These are phyloP conservation scores for Machaerirhynchus nigripectus DNA, from an alignment of 2,113 vertebrate species.

Conservation along the genomic window DNA sequence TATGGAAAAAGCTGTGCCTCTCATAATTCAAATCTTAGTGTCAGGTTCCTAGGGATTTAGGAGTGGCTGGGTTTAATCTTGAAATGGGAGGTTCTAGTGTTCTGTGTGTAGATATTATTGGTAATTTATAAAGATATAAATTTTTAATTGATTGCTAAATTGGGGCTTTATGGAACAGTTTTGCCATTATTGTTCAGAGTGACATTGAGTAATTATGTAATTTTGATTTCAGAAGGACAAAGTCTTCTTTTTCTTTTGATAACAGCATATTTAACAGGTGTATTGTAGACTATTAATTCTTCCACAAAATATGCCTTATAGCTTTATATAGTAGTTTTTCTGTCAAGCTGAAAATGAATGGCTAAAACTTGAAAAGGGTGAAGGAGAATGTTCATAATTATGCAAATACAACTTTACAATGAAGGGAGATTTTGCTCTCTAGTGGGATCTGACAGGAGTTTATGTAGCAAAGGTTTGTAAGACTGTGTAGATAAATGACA, in stretches of 20 bases:
- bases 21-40: not conserved
- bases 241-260: not conserved
- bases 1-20: not conserved
- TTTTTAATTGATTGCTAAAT: not conserved
- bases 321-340: not conserved
- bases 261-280: not conserved
- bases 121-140: not conserved
- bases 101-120: not conserved
- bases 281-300: slow-evolving; percentile 1
- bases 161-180: not conserved
- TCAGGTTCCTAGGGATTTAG: not conserved
- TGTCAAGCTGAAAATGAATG: not conserved
- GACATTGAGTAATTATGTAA: not conserved
- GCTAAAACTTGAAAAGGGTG: not conserved
- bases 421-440: not conserved
- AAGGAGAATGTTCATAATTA: slow-evolving; percentile 1
- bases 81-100: not conserved
- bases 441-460: not conserved
- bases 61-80: not conserved
- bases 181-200: not conserved
- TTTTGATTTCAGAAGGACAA: not conserved
- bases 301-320: not conserved
- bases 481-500: not conserved
- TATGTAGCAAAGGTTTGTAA: not conserved
- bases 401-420: not conserved